Evolutionary conservation across 1,140 invertebrate genomes (phyloP).

Genomic region (Chymomyza costata): DNA sequence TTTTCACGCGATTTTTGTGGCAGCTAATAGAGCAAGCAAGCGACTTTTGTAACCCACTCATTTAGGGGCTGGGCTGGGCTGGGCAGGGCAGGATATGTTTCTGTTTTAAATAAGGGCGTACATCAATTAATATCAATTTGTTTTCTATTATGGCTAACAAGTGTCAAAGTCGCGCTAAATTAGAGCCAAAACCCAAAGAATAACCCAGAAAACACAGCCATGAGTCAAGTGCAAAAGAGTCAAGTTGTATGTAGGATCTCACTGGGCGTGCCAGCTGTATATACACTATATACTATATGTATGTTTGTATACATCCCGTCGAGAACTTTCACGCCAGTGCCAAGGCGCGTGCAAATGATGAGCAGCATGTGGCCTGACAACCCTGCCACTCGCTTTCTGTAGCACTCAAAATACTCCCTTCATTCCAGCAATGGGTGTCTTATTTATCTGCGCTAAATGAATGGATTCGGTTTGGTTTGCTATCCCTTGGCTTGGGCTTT

Average conservation of each 20-base stretch:
- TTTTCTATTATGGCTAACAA: constrained; percentile 68
- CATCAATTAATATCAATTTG: constrained; percentile 70
- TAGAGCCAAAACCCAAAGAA: constrained; percentile 58
- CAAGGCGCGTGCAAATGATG: constrained; percentile 33
- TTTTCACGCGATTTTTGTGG: constrained; percentile 41
- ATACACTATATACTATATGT: no score
- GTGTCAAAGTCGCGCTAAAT: constrained; percentile 70
- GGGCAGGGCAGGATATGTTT: background rate
- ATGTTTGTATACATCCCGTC: constrained; percentile 25
- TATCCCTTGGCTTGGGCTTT: constrained; percentile 3
- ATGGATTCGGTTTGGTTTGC: constrained; percentile 25
- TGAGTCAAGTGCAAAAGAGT: no score
- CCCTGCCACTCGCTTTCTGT: constrained; percentile 23
- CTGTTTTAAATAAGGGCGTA: constrained; percentile 11
- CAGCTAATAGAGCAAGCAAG: constrained; percentile 28
- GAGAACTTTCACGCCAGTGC: constrained; percentile 37
- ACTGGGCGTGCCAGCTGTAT: background rate
- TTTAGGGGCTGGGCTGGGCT: background rate
- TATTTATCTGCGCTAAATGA: constrained; percentile 5
- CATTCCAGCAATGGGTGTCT: constrained; percentile 8
- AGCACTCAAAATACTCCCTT: no score
- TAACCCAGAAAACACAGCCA: no score
- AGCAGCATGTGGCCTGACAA: constrained; percentile 67
- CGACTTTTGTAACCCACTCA: constrained; percentile 44
- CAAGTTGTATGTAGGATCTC: no score